Evolutionary conservation across 2,888 invertebrate species (phyloP), one percentile per base, ranked within the genome.

Genomic region (Eupeodes latifasciatus): DNA sequence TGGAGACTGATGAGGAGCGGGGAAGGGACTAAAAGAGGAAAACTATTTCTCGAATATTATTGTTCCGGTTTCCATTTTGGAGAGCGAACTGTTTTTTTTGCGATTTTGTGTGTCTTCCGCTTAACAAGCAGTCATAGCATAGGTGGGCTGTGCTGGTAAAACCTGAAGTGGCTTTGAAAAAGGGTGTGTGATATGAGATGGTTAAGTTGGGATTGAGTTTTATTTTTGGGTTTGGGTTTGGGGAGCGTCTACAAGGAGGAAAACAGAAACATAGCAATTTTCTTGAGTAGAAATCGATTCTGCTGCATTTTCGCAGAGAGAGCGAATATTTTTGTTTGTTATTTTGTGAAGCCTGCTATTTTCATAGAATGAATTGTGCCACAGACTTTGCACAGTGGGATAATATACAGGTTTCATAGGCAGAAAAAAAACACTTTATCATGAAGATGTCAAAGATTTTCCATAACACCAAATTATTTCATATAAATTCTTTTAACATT

Each of bases 271-370:
- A 75, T 71, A 71, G 78, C 86, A 83, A 82, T 80, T 86, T 86
- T 86, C 86, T 82, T 86, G 71, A 86, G 86, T 80, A 80, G 79
- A 86, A 86, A 86, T 86, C 79, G 83, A 86, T 86, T 83, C 14
- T 83, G 82, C 83, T 83, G 86, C 86, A 86, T 86, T 83, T 83
- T 86, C 75, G 75, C 72, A 64, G 19, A 79, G 61, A 53, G 62
- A 61, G 77, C 51, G 40, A 12, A 72, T 55, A 75, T 27, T 75
- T 69, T 57, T 72, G 6, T 74, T 75, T 34, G 34, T 59, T 47
- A 36, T 79, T 66, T 64, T 51, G 44, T 75, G 34, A n/a, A 49
- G 36, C 36, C 53, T 34, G 47, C 34, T 61, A 57, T 81, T 74
- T 86, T 82, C 51, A 67, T 78, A 79, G 78, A 69, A 82, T 79